Evolutionary conservation across 2,113 vertebrate genomes (phyloP).

Genomic region (Scolopax mira): DNA sequence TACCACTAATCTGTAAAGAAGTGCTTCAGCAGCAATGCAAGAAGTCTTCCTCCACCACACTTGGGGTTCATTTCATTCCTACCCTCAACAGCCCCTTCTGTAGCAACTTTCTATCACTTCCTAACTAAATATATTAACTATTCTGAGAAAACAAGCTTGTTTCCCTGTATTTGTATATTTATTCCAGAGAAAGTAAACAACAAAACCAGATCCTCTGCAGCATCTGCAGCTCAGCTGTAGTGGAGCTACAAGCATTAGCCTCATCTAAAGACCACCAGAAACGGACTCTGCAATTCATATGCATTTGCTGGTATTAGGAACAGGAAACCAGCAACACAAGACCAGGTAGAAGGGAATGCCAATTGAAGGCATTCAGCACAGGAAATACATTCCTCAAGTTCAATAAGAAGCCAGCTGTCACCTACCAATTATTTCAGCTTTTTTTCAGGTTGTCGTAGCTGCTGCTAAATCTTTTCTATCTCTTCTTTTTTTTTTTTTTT

Average conservation of each 20-base stretch:
- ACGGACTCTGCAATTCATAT: neutral
- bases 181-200: neutral
- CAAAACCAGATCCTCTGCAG: neutral
- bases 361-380: neutral
- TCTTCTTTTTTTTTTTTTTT: neutral
- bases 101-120: neutral
- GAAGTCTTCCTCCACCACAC: neutral
- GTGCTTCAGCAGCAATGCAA: fast-evolving
- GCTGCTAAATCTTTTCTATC: neutral
- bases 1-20: neutral
- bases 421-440: neutral
- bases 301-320: neutral
- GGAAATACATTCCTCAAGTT: neutral
- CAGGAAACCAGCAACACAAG: neutral
- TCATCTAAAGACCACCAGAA: neutral
- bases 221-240: neutral
- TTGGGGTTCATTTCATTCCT: neutral
- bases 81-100: neutral
- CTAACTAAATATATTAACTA: neutral
- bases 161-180: neutral
- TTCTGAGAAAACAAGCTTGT: neutral
- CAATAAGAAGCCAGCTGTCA: neutral
- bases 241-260: neutral
- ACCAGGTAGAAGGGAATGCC: neutral
- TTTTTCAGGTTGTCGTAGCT: neutral